Percentiles rank a stretch among this genome's conserved stretches.
These are phyloP conservation scores for Drosophila lacteicornis DNA, from an alignment of 1,140 invertebrate genomes.

Conservation along the genomic window DNA sequence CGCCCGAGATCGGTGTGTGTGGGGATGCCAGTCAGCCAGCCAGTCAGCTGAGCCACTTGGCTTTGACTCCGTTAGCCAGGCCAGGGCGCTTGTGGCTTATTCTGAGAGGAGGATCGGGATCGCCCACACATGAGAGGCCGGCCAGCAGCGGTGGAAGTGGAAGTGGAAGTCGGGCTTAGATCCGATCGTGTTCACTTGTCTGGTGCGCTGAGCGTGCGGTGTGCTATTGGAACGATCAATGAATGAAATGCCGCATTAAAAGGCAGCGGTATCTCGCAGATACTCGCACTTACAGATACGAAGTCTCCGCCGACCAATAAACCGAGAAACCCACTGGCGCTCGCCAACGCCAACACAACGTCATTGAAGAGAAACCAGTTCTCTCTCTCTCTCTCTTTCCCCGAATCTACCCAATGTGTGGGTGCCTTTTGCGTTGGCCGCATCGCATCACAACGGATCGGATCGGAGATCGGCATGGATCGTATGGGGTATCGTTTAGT, in stretches of 20 bases:
- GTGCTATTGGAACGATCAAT: constrained; percentile 81
- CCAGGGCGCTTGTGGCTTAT: constrained; percentile 44
- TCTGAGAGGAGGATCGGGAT: constrained; percentile 29
- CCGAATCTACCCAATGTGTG: constrained; percentile 66
- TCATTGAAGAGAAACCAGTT: constrained; percentile 78
- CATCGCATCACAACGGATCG: constrained; percentile 27
- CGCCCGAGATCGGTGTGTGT: constrained; percentile 47
- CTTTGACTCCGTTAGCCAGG: constrained; percentile 76
- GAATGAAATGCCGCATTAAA: constrained; percentile 82
- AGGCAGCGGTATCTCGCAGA: constrained; percentile 68
- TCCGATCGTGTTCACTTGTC: constrained; percentile 39
- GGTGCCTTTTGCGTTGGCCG: constrained; percentile 76
- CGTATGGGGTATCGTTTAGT: constrained; percentile 10
- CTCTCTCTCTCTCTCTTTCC: constrained; percentile 64
- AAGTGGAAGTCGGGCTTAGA: constrained; percentile 24
- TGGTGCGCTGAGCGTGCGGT: constrained; percentile 70
- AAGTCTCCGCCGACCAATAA: constrained; percentile 67
- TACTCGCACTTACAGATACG: constrained; percentile 50
- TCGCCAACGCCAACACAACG: constrained; percentile 72
- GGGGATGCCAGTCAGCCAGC: constrained; percentile 34
- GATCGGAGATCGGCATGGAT: not conserved
- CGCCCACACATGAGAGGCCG: constrained; percentile 56
- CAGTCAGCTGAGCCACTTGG: constrained; percentile 56
- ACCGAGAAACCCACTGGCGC: constrained; percentile 79
- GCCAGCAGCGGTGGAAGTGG: constrained; percentile 3